phyloP scores from a whole-genome alignment of 2,888 invertebrate genomes.

The Leuctra nigra region DNA sequence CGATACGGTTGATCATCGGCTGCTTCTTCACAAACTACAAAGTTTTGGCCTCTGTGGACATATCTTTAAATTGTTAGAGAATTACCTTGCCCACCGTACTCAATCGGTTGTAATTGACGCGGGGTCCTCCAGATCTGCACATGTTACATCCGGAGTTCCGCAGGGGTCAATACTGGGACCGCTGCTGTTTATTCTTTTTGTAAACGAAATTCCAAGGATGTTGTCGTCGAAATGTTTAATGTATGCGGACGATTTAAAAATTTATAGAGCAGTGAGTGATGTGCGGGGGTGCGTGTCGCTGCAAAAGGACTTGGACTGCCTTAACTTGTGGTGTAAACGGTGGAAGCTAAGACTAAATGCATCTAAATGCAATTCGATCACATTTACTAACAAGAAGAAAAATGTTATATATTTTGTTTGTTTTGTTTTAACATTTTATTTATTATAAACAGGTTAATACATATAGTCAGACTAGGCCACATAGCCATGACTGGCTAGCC shows the following conservation, averaged over 20 bases:
- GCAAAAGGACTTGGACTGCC: not conserved
- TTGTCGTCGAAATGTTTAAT: conserved; percentile 6
- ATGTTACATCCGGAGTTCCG: conserved; percentile 4
- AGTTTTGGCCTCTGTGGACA: not conserved
- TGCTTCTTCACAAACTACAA: conserved; percentile 3
- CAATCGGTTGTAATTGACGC: not conserved
- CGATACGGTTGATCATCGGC: not conserved
- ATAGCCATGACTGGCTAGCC: too few relatives aligned
- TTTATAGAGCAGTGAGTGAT: not conserved
- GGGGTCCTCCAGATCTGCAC: not conserved
- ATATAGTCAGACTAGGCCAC: too few relatives aligned
- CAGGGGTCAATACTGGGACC: conserved; percentile 6
- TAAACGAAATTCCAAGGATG: not conserved
- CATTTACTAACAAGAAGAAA: conserved; percentile 6
- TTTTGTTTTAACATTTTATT: too few relatives aligned
- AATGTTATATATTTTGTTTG: not conserved
- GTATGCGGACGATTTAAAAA: conserved; percentile 11
- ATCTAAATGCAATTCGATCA: not conserved
- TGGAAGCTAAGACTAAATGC: conserved; percentile 8
- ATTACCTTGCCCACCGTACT: not conserved
- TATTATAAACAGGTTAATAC: too few relatives aligned
- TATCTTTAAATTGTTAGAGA: not conserved
- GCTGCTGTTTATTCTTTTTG: not conserved
- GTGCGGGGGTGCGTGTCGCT: not conserved
- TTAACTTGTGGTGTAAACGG: not conserved